A percentile compares a stretch with the other conserved stretches of the same genome.
These are phyloP conservation scores for Deilephila porcellus DNA, from an alignment of 2,888 invertebrate species.

Conservation along the genomic window DNA sequence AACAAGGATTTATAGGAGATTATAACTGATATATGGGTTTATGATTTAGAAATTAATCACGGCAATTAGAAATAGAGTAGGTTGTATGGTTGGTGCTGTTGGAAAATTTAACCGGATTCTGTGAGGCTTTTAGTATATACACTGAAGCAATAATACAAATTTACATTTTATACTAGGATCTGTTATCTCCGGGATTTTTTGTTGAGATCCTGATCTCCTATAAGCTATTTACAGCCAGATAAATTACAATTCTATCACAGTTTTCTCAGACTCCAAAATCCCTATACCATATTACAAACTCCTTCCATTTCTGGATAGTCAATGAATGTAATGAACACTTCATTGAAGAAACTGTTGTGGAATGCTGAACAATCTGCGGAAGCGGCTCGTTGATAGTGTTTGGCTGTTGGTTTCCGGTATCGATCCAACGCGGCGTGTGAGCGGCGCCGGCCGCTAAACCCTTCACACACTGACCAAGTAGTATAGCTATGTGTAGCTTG, in stretches of 20 bases:
- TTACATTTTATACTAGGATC: too few relatives aligned
- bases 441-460: slow-evolving; percentile 12
- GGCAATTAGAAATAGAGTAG: neutral
- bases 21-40: neutral
- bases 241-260: too few relatives aligned
- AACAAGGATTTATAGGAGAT: neutral
- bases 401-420: slow-evolving; percentile 25
- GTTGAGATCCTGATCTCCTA: too few relatives aligned
- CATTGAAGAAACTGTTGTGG: slow-evolving; percentile 26
- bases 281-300: neutral
- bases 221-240: too few relatives aligned
- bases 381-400: slow-evolving; percentile 22
- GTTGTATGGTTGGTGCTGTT: slow-evolving; percentile 1
- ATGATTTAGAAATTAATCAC: neutral
- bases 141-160: too few relatives aligned
- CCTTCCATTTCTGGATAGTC: neutral
- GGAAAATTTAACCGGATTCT: neutral
- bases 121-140: too few relatives aligned
- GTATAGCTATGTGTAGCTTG: neutral
- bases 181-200: too few relatives aligned
- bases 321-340: slow-evolving; percentile 17
- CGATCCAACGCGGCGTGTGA: slow-evolving; percentile 21
- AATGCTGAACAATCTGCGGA: slow-evolving; percentile 26
- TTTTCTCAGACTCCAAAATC: neutral
- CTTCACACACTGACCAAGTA: neutral